phyloP scores from a whole-genome alignment of 2,888 invertebrate genomes.

The Trissolcus japonicus region DNA sequence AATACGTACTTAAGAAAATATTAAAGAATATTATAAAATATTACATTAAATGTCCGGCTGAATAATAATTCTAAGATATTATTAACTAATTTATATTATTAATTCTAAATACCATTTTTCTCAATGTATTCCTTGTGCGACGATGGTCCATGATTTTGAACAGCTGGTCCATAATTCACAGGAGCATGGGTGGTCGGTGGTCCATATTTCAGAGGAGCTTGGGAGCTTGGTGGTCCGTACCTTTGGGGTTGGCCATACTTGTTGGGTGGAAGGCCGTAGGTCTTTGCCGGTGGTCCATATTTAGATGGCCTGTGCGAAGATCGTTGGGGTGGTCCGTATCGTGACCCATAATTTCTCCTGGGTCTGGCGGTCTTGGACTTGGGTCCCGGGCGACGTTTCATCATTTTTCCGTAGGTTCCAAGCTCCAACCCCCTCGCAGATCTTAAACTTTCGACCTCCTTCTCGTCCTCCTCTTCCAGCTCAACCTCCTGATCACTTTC shows the following conservation, averaged over 20 bases:
- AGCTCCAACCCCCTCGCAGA: slow-evolving; percentile 37
- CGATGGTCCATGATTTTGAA: not conserved
- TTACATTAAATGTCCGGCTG: too few species aligned
- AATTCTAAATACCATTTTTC: too few species aligned
- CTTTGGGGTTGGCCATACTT: not conserved
- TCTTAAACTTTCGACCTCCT: slow-evolving; percentile 10
- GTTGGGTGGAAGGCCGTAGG: not conserved
- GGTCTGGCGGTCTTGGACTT: slow-evolving; percentile 17
- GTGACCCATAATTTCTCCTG: slow-evolving; percentile 9
- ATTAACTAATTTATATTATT: too few species aligned
- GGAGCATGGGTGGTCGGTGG: slow-evolving; percentile 2
- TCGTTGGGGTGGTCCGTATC: slow-evolving; percentile 21
- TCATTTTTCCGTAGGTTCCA: slow-evolving; percentile 20
- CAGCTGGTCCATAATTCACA: not conserved
- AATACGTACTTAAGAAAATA: too few species aligned
- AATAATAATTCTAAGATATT: too few species aligned
- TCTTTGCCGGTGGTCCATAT: slow-evolving; percentile 1
- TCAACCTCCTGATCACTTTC: slow-evolving; percentile 5
- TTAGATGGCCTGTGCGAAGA: not conserved
- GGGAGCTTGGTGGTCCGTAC: slow-evolving; percentile 4
- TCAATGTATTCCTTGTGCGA: not conserved
- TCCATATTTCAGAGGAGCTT: slow-evolving; percentile 2
- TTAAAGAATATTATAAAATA: too few species aligned
- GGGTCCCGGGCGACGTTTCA: slow-evolving; percentile 13
- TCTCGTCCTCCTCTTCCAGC: not conserved